Conservation (phyloP, 2,797 vertebrate genomes). For the Phylloscopus collybita region DNA sequence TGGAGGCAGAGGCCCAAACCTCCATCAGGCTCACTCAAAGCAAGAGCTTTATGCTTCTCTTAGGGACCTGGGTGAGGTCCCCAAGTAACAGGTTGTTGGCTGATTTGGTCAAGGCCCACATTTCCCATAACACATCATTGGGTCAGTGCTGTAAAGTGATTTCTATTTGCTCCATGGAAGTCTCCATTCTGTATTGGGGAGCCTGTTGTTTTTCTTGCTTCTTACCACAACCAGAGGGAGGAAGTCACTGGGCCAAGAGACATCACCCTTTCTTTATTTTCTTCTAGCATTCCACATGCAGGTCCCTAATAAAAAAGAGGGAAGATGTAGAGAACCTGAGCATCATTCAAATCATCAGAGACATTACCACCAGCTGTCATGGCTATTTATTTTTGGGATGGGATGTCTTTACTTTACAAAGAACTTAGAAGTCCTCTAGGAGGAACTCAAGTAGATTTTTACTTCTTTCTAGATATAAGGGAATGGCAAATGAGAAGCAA, state of each 20-base stretch:
- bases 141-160: neutral
- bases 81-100: neutral
- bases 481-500: constrained; percentile 14
- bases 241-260: neutral
- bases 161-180: neutral
- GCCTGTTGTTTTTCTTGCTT: neutral
- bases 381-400: neutral
- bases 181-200: neutral
- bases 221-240: neutral
- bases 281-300: neutral
- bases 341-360: neutral
- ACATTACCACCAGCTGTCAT: neutral
- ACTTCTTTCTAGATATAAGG: neutral
- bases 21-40: neutral
- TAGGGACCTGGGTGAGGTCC: neutral
- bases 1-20: neutral
- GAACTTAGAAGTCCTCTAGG: neutral
- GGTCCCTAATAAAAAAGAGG: neutral
- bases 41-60: neutral
- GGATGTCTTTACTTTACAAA: neutral
- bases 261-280: neutral
- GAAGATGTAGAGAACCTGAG: neutral
- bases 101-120: neutral
- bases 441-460: neutral
- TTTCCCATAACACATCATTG: neutral